phyloP scores from a whole-genome alignment of 2,888 invertebrate genomes.

The Thera obeliscata region DNA sequence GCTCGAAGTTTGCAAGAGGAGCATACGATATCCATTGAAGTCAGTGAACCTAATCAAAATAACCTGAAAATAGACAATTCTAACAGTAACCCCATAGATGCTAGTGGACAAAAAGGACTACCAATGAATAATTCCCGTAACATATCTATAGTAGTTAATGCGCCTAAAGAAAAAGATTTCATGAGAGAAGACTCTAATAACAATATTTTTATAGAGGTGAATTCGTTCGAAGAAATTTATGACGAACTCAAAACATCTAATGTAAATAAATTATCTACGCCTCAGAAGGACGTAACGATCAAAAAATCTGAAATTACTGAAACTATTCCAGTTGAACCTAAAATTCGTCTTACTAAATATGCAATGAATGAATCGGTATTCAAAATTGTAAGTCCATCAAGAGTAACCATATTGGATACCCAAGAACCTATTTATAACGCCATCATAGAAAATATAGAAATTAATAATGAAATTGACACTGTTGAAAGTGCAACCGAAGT shows the following conservation, averaged over 20 bases:
- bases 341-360: slow-evolving; percentile 47
- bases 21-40: slow-evolving; percentile 60
- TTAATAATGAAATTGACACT: slow-evolving; percentile 19
- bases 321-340: slow-evolving; percentile 24
- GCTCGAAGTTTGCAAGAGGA: slow-evolving; percentile 75
- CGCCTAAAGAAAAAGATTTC: slow-evolving; percentile 33
- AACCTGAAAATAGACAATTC: slow-evolving; percentile 24
- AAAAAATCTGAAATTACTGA: slow-evolving; percentile 10
- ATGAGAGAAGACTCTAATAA: slow-evolving; percentile 66
- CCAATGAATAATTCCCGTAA: slow-evolving; percentile 54
- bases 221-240: slow-evolving; percentile 79
- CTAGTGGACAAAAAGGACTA: slow-evolving; percentile 38
- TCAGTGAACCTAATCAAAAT: slow-evolving; percentile 40
- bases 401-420: slow-evolving; percentile 55
- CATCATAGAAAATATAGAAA: slow-evolving; percentile 51
- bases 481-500: slow-evolving; percentile 22
- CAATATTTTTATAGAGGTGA: slow-evolving; percentile 65
- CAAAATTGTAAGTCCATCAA: slow-evolving; percentile 48
- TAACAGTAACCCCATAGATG: slow-evolving; percentile 33
- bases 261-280: slow-evolving; percentile 13
- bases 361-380: slow-evolving; percentile 49
- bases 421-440: slow-evolving; percentile 53
- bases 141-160: slow-evolving; percentile 41
- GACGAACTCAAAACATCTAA: slow-evolving; percentile 59
- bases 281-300: slow-evolving; percentile 12